Percentiles rank a stretch among this genome's conserved stretches.
These are phyloP conservation scores for Gambusia holbrooki DNA, from an alignment of 2,113 vertebrate species.

Conservation along the genomic window DNA sequence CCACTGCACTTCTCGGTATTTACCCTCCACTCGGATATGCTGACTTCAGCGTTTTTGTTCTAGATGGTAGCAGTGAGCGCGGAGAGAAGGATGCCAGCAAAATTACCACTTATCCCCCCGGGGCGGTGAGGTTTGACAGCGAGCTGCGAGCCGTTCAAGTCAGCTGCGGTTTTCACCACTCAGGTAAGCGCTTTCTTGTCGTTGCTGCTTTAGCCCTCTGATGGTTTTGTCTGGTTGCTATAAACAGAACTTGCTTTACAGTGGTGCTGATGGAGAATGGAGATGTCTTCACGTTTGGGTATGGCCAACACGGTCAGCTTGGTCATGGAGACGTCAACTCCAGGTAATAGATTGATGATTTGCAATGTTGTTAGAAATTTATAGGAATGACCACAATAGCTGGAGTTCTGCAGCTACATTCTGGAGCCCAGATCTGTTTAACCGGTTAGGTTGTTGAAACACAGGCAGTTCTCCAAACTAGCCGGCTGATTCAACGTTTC, in stretches of 20 bases:
- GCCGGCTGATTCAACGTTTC: background rate
- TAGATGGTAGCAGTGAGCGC: conserved; percentile 95
- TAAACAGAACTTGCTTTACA: conserved; percentile 53
- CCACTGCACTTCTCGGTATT: conserved; percentile 25
- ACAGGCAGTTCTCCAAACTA: background rate
- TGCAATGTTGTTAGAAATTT: background rate
- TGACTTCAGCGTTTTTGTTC: conserved; percentile 60
- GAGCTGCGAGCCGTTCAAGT: conserved; percentile 95
- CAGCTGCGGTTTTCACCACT: conserved; percentile 98
- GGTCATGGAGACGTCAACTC: conserved; percentile 98
- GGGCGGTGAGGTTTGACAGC: conserved; percentile 92
- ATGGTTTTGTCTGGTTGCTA: background rate
- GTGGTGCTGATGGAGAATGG: conserved; percentile 99
- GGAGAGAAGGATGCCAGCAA: conserved; percentile 98
- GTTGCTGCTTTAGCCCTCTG: background rate
- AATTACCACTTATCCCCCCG: conserved; percentile 97
- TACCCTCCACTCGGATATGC: conserved; percentile 15
- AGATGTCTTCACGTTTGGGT: conserved; percentile 98
- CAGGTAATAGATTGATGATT: conserved; percentile 79
- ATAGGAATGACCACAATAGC: background rate
- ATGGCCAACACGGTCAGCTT: conserved; percentile 96
- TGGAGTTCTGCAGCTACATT: background rate
- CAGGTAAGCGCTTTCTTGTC: conserved; percentile 82
- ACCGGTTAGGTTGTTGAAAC: background rate
- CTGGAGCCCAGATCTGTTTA: background rate